A percentile compares a stretch with the other conserved stretches of the same genome.
Conservation (phyloP, 2,888 invertebrate genomes). For the Halictus ligatus region DNA sequence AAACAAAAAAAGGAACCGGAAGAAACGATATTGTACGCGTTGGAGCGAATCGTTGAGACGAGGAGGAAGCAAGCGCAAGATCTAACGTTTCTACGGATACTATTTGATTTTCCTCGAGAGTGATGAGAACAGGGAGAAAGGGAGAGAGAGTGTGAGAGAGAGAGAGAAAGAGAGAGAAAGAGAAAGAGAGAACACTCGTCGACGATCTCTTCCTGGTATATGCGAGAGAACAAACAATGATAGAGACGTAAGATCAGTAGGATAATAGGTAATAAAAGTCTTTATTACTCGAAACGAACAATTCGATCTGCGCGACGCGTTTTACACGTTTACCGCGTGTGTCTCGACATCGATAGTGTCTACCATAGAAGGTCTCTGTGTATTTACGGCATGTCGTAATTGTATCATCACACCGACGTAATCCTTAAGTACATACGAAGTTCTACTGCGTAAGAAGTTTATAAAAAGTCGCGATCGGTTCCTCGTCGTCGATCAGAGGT, state of each 20-base stretch:
- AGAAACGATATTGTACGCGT: constrained; percentile 32
- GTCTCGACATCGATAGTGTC: constrained; percentile 45
- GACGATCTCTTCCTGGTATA: constrained; percentile 42
- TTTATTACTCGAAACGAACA: constrained; percentile 46
- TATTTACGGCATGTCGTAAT: constrained; percentile 28
- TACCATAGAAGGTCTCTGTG: constrained; percentile 59
- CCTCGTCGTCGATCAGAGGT: constrained; percentile 4
- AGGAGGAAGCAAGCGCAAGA: not conserved
- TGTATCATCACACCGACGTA: constrained; percentile 35
- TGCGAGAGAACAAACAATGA: constrained; percentile 16
- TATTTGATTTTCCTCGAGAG: constrained; percentile 15
- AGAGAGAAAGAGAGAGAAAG: constrained; percentile 30
- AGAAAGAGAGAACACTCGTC: not conserved
- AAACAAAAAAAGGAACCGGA: not conserved
- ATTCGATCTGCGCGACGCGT: constrained; percentile 43
- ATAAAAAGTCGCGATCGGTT: constrained; percentile 9
- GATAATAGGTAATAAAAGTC: constrained; percentile 47
- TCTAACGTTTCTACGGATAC: constrained; percentile 7
- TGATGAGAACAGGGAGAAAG: not conserved
- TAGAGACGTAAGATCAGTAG: constrained; percentile 52
- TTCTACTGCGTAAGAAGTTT: constrained; percentile 26
- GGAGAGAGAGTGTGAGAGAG: not conserved
- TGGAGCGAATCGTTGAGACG: not conserved
- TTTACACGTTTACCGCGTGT: constrained; percentile 27
- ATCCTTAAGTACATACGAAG: constrained; percentile 24